A percentile compares a stretch with the other conserved stretches of the same genome.
phyloP scores from a whole-genome alignment of 2,797 vertebrate genomes.

The Trachops cirrhosus region DNA sequence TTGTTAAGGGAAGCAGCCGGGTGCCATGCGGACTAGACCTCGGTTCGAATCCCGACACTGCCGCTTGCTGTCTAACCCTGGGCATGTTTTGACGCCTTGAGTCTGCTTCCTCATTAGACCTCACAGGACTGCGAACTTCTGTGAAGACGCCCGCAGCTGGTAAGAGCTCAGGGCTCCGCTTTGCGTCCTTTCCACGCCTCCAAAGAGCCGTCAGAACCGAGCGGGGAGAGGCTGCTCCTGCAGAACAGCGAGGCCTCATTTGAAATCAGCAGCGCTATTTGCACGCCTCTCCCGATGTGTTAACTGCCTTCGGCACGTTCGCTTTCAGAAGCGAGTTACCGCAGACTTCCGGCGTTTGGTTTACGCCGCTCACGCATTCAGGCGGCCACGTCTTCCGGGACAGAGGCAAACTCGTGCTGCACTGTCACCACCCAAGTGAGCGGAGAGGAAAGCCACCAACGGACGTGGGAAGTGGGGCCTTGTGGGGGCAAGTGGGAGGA shows the following conservation, averaged over 20 bases:
- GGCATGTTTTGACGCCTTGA: not conserved
- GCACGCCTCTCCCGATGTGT: not conserved
- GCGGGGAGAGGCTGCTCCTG: not conserved
- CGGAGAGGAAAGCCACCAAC: not conserved
- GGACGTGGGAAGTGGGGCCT: not conserved
- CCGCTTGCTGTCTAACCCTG: not conserved
- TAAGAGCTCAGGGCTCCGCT: not conserved
- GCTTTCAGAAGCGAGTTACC: conserved; percentile 55
- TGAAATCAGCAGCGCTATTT: conserved; percentile 34
- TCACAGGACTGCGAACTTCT: not conserved
- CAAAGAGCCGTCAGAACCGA: not conserved
- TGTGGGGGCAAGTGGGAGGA: not conserved
- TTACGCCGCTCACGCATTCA: conserved; percentile 38
- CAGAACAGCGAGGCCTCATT: not conserved
- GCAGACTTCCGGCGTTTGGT: conserved; percentile 46
- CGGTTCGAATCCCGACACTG: not conserved
- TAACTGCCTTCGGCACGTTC: conserved; percentile 53
- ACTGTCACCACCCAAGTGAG: not conserved
- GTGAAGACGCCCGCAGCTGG: not conserved
- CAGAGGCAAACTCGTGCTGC: not conserved
- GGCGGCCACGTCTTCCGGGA: conserved; percentile 13
- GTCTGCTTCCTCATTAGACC: not conserved
- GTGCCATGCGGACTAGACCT: not conserved
- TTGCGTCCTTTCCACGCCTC: not conserved
- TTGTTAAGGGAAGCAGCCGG: conserved; percentile 11